Evolutionary conservation across 2,797 vertebrate genomes (phyloP).

Genomic region (Amniataba percoides): DNA sequence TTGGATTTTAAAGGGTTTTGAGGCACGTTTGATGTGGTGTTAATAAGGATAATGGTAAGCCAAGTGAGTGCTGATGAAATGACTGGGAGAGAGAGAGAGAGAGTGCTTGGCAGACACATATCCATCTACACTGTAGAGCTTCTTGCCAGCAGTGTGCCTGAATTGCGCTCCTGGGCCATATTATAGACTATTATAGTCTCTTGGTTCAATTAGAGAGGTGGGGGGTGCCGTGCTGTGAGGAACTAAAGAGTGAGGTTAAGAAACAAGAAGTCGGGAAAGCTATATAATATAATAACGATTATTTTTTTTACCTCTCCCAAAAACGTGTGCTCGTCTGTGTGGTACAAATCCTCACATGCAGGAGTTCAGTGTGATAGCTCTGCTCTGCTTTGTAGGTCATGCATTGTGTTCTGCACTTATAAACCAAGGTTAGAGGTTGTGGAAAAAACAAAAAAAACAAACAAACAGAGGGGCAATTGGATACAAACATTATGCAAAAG

Average conservation of each 20-base stretch:
- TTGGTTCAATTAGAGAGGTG: constrained; percentile 53
- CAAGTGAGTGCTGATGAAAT: constrained; percentile 53
- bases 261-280: constrained; percentile 25
- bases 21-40: constrained; percentile 41
- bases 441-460: constrained; percentile 1
- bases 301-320: constrained; percentile 28
- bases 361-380: background rate
- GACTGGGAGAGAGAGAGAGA: constrained; percentile 31
- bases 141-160: constrained; percentile 46
- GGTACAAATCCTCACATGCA: background rate
- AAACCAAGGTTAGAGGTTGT: constrained; percentile 4
- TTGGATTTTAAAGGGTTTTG: constrained; percentile 35
- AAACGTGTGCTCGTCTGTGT: background rate
- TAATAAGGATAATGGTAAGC: constrained; percentile 45
- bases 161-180: constrained; percentile 60
- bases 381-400: constrained; percentile 2
- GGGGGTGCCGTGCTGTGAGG: constrained; percentile 18
- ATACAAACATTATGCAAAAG: background rate
- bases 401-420: constrained; percentile 11
- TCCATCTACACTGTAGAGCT: constrained; percentile 32
- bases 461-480: constrained; percentile 1
- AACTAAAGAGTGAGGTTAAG: constrained; percentile 50
- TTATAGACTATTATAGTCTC: constrained; percentile 65
- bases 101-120: constrained; percentile 33
- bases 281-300: no score